A percentile compares a stretch with the other conserved stretches of the same genome.
Evolutionary conservation across 2,113 vertebrate species (phyloP).

Genomic region (Spizaetus ornatus): DNA sequence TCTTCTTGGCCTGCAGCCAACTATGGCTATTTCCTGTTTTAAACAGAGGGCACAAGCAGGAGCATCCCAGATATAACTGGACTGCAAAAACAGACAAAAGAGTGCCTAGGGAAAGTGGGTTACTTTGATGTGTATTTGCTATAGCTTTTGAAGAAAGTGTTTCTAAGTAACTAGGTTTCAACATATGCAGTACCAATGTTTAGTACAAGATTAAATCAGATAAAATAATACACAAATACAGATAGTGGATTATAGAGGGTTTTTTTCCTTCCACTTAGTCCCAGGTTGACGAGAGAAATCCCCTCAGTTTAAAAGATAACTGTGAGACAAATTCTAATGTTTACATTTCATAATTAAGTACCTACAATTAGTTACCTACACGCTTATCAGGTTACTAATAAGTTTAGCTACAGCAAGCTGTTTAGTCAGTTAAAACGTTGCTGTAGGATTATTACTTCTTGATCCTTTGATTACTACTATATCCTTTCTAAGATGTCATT

Average conservation of each 20-base stretch:
- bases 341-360: conserved; percentile 39
- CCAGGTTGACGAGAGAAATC: background rate
- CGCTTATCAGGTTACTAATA: conserved; percentile 36
- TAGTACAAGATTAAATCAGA: background rate
- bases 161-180: background rate
- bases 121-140: background rate
- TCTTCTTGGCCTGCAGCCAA: background rate
- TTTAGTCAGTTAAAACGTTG: conserved; percentile 9
- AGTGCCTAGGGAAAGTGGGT: background rate
- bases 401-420: conserved; percentile 17
- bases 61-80: background rate
- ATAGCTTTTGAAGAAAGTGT: background rate
- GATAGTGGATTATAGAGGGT: background rate
- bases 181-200: background rate
- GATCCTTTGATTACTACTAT: background rate
- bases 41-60: background rate
- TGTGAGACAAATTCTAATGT: background rate
- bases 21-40: background rate
- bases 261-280: background rate
- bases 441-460: background rate
- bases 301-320: conserved; percentile 25
- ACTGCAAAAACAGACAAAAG: background rate
- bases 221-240: conserved; percentile 7
- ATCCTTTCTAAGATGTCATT: background rate
- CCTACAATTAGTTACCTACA: conserved; percentile 29